Conservation (phyloP, 1,140 invertebrate species). For the Anoplolepis gracilipes region DNA sequence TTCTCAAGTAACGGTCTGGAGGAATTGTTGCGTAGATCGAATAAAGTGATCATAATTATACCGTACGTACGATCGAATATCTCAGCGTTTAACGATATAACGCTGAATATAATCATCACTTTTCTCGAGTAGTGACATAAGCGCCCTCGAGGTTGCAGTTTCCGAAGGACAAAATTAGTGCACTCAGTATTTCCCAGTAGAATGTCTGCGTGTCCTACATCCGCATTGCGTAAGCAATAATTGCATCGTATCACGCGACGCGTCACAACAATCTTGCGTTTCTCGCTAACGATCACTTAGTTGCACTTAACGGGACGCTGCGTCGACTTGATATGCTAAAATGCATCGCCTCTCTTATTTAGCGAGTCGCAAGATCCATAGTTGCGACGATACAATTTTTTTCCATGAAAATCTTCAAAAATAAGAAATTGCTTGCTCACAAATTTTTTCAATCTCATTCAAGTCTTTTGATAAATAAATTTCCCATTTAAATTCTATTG, state of each 20-base stretch:
- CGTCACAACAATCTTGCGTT: constrained; percentile 29
- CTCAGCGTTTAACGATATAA: background rate
- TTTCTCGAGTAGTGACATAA: background rate
- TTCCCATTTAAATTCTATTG: background rate
- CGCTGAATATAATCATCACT: background rate
- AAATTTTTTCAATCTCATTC: background rate
- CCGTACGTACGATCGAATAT: background rate
- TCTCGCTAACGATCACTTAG: constrained; percentile 15
- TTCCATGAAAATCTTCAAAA: background rate
- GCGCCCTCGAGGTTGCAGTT: background rate
- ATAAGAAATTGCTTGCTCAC: background rate
- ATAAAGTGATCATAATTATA: background rate
- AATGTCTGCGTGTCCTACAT: constrained; percentile 40
- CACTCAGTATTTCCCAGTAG: background rate
- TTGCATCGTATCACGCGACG: constrained; percentile 44
- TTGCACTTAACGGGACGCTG: background rate
- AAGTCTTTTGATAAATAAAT: background rate
- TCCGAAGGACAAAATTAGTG: background rate
- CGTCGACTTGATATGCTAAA: constrained; percentile 19
- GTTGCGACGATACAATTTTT: background rate
- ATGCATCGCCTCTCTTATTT: background rate
- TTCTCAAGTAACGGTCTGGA: background rate
- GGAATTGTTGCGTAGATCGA: constrained; percentile 6
- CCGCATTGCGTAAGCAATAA: constrained; percentile 48
- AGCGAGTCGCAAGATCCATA: background rate